Evolutionary conservation across 92 coral and sea anemone genomes (phyloP), one percentile per base, ranked within the genome.

Genomic region (Porites rus): DNA sequence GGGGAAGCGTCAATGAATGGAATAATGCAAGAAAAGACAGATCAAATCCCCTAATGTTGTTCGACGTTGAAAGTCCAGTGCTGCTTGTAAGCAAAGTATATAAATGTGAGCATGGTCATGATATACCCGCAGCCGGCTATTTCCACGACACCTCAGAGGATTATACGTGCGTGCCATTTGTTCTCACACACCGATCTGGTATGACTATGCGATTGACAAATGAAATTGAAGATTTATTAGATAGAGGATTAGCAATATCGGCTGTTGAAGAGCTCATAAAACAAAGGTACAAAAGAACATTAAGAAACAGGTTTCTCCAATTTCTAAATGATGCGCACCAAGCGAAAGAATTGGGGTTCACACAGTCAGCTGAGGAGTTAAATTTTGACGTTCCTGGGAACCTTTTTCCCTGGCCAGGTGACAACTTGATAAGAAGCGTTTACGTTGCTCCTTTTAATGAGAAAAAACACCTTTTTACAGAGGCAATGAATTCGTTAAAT

Each of bases 191-290:
- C 51, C 22, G 74, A 25, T 22, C 83, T 78, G 83, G 72, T 19
- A 78, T 78, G 31, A 78, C 83, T 17, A 24, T 78, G 28, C 50
- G 83, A 1, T 67, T 78, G 70, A 0, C 67, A 19, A 58, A 78
- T 58, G 83, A 78, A 19, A 78, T 78, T 59, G 83, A 78, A 78
- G 74, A 78, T 67, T 58, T 78, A 12, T 58, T 53, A 50, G 83
- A 78, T 54, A 78, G 50, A 21, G 83, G 74, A 78, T 66, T 66
- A 1, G 72, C 72, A 66, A 66, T 66, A 66, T 66, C 72, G 72
- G 19, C 12, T 9, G 72, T 66, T 9, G 72, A 66, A 66, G 72
- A 66, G 12, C 72, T 66, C 72, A 66, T 66, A 9, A 66, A 66
- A 66, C 1, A 66, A 66, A 66, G 72, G 72, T 66, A 66, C 19